A percentile compares a stretch with the other conserved stretches of the same genome.
These are phyloP conservation scores for Glaucidium brasilianum DNA, from an alignment of 2,113 vertebrate species.

Conservation along the genomic window DNA sequence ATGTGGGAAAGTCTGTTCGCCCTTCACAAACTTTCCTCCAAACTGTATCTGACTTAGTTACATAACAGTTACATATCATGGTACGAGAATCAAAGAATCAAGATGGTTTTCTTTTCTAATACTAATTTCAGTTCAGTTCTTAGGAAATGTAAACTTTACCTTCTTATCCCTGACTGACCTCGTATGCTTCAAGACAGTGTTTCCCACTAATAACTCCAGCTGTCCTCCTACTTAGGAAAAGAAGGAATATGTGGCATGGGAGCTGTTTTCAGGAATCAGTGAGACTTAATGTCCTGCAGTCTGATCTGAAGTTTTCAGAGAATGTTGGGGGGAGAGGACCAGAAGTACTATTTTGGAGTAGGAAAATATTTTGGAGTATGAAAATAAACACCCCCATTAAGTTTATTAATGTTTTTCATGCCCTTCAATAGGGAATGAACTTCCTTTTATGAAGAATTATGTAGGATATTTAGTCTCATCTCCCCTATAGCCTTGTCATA, in stretches of 20 bases:
- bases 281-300: neutral
- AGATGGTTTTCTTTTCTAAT: neutral
- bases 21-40: neutral
- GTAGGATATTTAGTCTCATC: neutral
- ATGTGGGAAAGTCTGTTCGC: conserved; percentile 49
- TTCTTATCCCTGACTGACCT: neutral
- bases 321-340: neutral
- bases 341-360: neutral
- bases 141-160: neutral
- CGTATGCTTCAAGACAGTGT: neutral
- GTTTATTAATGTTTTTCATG: neutral
- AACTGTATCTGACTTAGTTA: neutral
- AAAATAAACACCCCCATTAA: neutral
- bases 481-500: neutral
- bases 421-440: neutral
- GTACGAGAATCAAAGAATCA: neutral
- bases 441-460: neutral
- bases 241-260: neutral
- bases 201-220: neutral
- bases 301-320: neutral
- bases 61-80: neutral
- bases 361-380: neutral
- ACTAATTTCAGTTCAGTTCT: neutral
- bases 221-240: neutral
- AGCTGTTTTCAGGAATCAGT: neutral